Conservation (phyloP, 1,140 invertebrate genomes). For the Helicoverpa armigera region DNA sequence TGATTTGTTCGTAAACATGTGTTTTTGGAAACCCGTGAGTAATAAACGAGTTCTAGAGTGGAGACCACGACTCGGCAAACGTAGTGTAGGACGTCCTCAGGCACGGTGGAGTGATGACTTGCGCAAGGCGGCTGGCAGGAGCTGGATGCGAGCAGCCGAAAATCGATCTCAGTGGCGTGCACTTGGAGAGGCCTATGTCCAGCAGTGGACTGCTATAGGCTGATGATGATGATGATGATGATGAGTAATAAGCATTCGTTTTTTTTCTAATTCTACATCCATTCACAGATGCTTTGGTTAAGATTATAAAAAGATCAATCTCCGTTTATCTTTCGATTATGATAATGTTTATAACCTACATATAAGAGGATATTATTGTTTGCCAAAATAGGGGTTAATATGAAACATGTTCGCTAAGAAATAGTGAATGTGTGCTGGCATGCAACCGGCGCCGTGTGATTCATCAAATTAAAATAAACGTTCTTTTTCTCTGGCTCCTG, state of each 20-base stretch:
- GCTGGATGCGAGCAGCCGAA: no score
- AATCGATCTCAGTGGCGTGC: no score
- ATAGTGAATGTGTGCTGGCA: slow-evolving; percentile 55
- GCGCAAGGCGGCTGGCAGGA: no score
- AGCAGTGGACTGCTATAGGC: no score
- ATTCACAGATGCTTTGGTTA: neutral
- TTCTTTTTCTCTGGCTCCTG: slow-evolving; percentile 66
- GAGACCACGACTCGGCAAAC: no score
- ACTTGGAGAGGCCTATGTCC: no score
- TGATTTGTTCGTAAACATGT: neutral
- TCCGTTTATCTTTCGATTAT: slow-evolving; percentile 37
- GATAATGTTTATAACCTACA: slow-evolving; percentile 46
- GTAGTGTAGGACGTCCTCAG: no score
- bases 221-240: no score
- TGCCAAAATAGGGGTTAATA: slow-evolving; percentile 55
- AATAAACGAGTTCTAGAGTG: no score
- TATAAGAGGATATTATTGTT: slow-evolving; percentile 50
- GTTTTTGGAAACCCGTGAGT: slow-evolving; percentile 34
- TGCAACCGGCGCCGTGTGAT: slow-evolving; percentile 57
- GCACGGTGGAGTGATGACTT: no score
- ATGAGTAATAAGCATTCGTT: slow-evolving; percentile 25
- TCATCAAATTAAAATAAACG: slow-evolving; percentile 79
- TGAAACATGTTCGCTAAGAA: slow-evolving; percentile 56
- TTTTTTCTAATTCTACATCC: neutral
- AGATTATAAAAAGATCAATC: neutral